A percentile compares a stretch with the other conserved stretches of the same genome.
phyloP scores from a whole-genome alignment of 2,888 invertebrate species.

The Fragum sueziense region DNA sequence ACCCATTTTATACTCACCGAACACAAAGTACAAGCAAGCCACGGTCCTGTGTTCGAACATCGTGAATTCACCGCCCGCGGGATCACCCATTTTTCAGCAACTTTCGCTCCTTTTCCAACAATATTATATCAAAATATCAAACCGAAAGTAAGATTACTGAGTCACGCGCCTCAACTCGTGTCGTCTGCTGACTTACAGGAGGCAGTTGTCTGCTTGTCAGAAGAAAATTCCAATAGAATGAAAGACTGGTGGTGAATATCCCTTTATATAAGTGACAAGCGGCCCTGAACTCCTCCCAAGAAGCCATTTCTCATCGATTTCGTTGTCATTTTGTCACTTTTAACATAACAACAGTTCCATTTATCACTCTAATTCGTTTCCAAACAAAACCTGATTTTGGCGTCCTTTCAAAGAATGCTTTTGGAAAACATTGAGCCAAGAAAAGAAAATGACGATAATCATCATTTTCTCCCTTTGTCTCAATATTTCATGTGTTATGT shows the following conservation, averaged over 20 bases:
- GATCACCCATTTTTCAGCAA: slow-evolving; percentile 12
- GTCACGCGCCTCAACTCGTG: slow-evolving; percentile 3
- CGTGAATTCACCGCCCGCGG: slow-evolving; percentile 46
- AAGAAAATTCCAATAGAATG: neutral
- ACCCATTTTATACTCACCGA: slow-evolving; percentile 45
- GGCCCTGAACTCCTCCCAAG: neutral
- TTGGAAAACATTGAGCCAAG: too few species aligned
- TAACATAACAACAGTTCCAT: neutral
- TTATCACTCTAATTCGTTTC: too few species aligned
- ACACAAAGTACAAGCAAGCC: slow-evolving; percentile 52
- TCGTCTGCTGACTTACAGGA: neutral
- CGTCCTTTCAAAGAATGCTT: too few species aligned
- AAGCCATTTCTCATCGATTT: neutral
- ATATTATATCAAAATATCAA: neutral
- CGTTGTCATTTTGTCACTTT: neutral
- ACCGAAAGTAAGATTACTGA: neutral
- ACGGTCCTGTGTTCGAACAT: slow-evolving; percentile 56
- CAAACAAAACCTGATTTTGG: too few species aligned
- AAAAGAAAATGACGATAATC: too few species aligned
- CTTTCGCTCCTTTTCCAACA: neutral
- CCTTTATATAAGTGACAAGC: neutral
- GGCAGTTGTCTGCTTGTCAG: neutral
- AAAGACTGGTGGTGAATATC: too few species aligned
- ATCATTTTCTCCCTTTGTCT: too few species aligned
- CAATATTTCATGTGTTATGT: too few species aligned